These are phyloP conservation scores for Nesogale talazaci DNA, from an alignment of 2,113 vertebrate species.

Conservation along the genomic window DNA sequence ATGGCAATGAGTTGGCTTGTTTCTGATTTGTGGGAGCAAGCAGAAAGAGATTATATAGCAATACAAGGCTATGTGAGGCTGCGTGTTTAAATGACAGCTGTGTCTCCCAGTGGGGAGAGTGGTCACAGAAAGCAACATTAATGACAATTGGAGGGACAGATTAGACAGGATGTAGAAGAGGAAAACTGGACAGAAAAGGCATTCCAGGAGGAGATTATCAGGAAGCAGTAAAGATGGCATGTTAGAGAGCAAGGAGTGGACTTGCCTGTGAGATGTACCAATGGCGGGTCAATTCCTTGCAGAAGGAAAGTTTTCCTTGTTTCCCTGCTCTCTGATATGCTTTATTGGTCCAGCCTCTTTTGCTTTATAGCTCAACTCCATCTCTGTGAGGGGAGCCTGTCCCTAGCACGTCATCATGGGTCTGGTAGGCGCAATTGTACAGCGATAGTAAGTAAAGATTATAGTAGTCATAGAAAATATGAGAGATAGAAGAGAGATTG, in stretches of 20 bases:
- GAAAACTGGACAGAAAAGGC: not conserved
- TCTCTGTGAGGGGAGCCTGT: no score
- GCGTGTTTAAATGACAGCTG: not conserved
- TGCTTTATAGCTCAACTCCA: not conserved
- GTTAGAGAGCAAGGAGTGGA: not conserved
- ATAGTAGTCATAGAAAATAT: no score
- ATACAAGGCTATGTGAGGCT: not conserved
- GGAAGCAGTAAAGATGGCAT: not conserved
- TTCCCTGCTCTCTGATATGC: not conserved
- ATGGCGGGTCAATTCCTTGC: not conserved
- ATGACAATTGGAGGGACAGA: not conserved
- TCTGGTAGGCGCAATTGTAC: no score
- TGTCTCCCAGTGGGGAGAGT: not conserved
- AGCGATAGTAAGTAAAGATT: no score
- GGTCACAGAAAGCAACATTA: not conserved
- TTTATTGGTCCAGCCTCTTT: not conserved
- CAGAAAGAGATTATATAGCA: not conserved
- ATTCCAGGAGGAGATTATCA: not conserved
- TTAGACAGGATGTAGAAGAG: not conserved
- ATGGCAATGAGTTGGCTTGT: no score
- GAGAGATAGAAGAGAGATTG: no score
- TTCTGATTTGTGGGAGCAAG: conserved; percentile 9
- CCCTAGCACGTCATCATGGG: no score
- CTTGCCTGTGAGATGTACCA: not conserved
- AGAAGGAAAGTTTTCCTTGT: not conserved